These are phyloP conservation scores for Gobius niger DNA, from an alignment of 2,113 vertebrate genomes.

Conservation along the genomic window DNA sequence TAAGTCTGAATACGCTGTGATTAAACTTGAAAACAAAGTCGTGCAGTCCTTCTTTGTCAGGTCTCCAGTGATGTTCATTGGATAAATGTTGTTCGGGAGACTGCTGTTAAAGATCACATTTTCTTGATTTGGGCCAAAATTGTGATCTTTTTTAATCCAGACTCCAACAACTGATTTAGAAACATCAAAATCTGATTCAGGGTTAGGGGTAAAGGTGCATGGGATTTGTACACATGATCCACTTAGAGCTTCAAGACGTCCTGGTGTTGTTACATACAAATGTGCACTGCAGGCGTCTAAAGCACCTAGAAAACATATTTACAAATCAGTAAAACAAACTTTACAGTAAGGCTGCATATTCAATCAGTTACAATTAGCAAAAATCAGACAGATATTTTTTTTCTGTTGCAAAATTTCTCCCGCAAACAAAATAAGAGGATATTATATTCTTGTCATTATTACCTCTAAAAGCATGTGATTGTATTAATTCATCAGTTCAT, in stretches of 20 bases:
- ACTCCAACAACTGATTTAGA: background rate
- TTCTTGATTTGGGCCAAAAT: background rate
- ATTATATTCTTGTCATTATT: too few relatives aligned
- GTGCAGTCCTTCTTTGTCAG: constrained; percentile 48
- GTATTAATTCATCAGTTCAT: too few relatives aligned
- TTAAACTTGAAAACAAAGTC: constrained; percentile 40
- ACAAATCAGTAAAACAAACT: too few relatives aligned
- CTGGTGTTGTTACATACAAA: background rate
- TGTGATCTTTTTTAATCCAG: background rate
- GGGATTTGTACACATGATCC: background rate
- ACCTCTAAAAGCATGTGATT: too few relatives aligned
- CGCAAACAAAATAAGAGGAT: too few relatives aligned
- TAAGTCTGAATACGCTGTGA: fast-evolving
- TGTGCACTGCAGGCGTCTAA: background rate
- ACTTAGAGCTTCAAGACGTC: background rate
- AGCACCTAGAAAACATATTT: background rate
- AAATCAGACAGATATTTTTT: too few relatives aligned
- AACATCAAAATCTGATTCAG: too few relatives aligned
- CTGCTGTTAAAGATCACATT: background rate
- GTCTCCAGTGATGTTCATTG: constrained; percentile 44
- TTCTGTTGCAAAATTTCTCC: too few relatives aligned
- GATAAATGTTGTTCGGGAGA: background rate
- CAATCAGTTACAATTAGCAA: too few relatives aligned
- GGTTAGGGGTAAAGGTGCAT: background rate
- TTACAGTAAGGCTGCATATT: too few relatives aligned